Base-by-base conservation (phyloP, 2,888 invertebrate species). In the Phragmatobia fuliginosa region DNA sequence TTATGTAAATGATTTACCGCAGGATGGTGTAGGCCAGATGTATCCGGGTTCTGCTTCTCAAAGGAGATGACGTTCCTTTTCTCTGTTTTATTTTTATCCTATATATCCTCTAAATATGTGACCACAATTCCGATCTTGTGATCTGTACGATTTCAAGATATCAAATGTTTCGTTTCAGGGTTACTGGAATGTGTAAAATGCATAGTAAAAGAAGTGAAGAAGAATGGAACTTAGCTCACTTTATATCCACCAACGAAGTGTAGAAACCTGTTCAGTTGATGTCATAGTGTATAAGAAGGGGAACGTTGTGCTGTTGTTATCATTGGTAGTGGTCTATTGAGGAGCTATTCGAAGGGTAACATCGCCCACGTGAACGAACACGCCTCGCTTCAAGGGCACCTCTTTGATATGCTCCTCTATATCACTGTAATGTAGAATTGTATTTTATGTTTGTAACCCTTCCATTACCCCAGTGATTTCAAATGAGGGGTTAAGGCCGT, bases 131-230 rank as follows among this genome's bases (percentile, higher is more conserved):
- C n/a, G n/a, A n/a, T n/a, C n/a, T n/a, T n/a, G n/a, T n/a, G n/a
- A n/a, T 18, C 0, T 6, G 6, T 5, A n/a, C n/a, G n/a, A n/a
- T n/a, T n/a, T n/a, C n/a, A 5, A 16, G 0, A 31, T 10, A 28
- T 11, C n/a, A n/a, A n/a, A 18, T 38, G 21, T 10, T 76, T 81
- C 14, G 8, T 76, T 81, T n/a, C 90, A 96, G 96, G 97, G 98
- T 76, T 99, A 99, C 0, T 94, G 99, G 41, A 99, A 99, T 87
- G 98, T 99, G 96, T 95, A 99, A 70, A 99, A 99, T 89, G 98
- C 99, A 0, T 96, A 98, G 0, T 98, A 98, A 88, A 97, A 97
- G 71, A 98, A 98, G 96, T 71, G 96, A 97, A 78, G 97, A 97
- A 84, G 97, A 97, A n/a, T n/a, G n/a, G 21, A 98, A 98, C n/a